Base-by-base conservation (phyloP, 2,113 vertebrate genomes). In the Odontesthes bonariensis region DNA sequence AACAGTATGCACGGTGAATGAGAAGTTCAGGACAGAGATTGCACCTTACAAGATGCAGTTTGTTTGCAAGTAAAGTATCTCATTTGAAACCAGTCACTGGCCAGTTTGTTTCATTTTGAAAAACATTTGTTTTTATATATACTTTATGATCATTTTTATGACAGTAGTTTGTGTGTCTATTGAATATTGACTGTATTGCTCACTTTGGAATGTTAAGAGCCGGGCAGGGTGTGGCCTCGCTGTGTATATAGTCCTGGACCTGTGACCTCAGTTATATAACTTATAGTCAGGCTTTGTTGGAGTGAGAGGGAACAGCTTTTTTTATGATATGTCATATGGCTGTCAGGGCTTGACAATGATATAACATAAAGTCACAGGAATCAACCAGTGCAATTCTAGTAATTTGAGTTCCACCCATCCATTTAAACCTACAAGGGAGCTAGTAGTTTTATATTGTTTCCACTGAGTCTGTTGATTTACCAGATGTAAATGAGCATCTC, bases 221-320 rank as follows among this genome's bases (percentile, higher is more conserved):
- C 65, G 13, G 56, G 63, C 72, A 59, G 88, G 82, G 82, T 68
- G 84, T 84, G 87, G 82, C 82, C 35, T 56, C 14, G 16, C 57
- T 56, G 14, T 68, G 71, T 58, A 55, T 2, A 59, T 75, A 7
- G 46, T 70, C 66, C 68, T 83, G 79, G 88, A 81, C 73, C 65
- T n/a, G 44, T 79, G 77, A 85, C 88, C 88, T 84, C 67, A 62
- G 58, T 86, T 91, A 87, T 49, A 67, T 82, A 89, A 89, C 73
- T 16, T 55, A 52, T 66, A 75, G 79, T 63, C 47, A 44, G 63
- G 56, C 47, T 56, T 69, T 73, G 68, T 77, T 19, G 54, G 10
- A 66, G 75, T 23, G 49, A 74, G 49, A 47, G 7, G 38, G 27
- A 61, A 59, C 61, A 54, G 10, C 9, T 9, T 47, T 68, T 38